Conservation (phyloP, 2,888 invertebrate genomes). For the Aspidiotus destructor region DNA sequence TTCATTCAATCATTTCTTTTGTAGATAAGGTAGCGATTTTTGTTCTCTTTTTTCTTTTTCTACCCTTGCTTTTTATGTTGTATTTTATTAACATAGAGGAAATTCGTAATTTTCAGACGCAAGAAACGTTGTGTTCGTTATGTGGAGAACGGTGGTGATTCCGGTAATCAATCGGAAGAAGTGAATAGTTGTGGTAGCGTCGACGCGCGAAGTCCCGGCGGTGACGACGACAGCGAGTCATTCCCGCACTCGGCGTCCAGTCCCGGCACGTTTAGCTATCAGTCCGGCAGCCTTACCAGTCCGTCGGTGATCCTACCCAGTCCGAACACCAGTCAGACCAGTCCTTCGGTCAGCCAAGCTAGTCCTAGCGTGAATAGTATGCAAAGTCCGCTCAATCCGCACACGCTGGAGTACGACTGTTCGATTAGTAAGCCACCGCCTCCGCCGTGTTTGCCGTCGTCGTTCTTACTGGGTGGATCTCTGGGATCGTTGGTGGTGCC, state of each 20-base stretch:
- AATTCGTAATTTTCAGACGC: slow-evolving; percentile 55
- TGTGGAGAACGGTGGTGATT: slow-evolving; percentile 66
- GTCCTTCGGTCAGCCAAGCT: slow-evolving; percentile 49
- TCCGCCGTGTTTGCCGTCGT: slow-evolving; percentile 40
- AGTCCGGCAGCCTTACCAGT: slow-evolving; percentile 56
- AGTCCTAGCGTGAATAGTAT: slow-evolving; percentile 49
- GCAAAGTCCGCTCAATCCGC: slow-evolving; percentile 46
- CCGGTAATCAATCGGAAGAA: slow-evolving; percentile 58
- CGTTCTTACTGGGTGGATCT: slow-evolving; percentile 44
- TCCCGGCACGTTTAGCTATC: slow-evolving; percentile 53
- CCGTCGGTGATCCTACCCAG: slow-evolving; percentile 63
- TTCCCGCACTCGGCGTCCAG: slow-evolving; percentile 45
- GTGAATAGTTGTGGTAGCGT: slow-evolving; percentile 71
- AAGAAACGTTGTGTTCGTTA: slow-evolving; percentile 96
- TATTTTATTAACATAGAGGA: background rate
- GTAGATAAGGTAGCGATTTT: slow-evolving; percentile 34
- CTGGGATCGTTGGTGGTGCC: slow-evolving; percentile 32
- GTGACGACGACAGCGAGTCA: slow-evolving; percentile 53
- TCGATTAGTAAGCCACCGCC: slow-evolving; percentile 38
- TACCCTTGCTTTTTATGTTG: background rate
- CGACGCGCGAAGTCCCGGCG: slow-evolving; percentile 57
- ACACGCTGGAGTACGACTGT: slow-evolving; percentile 40
- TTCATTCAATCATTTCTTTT: slow-evolving; percentile 32
- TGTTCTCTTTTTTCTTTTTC: slow-evolving; percentile 26
- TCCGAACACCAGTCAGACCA: slow-evolving; percentile 62